A percentile compares a stretch with the other conserved stretches of the same genome.
Evolutionary conservation across 2,888 invertebrate genomes (phyloP).

Genomic region (Drosophila subsilvestris): DNA sequence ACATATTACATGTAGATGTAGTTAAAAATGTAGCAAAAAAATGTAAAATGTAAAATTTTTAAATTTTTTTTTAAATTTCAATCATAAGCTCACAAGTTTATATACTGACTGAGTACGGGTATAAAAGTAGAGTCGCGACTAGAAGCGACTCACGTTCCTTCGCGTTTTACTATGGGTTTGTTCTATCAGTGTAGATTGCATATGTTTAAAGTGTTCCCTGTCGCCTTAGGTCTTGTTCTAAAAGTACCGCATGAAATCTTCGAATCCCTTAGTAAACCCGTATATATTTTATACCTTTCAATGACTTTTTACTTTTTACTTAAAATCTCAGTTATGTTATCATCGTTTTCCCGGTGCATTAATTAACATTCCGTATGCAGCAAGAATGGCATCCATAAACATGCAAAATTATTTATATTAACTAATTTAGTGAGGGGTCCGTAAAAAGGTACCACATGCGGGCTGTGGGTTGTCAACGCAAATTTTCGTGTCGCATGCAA

Average conservation of each 20-base stretch:
- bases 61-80: too few species aligned
- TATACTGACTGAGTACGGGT: too few species aligned
- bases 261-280: neutral
- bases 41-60: too few species aligned
- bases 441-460: conserved; percentile 5
- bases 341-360: conserved; percentile 1
- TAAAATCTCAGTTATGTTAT: neutral
- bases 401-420: conserved; percentile 67
- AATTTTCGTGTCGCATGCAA: conserved; percentile 69
- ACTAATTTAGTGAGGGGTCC: conserved; percentile 51
- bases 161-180: too few species aligned
- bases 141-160: too few species aligned
- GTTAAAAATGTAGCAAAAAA: too few species aligned
- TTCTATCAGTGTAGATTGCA: too few species aligned
- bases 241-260: neutral
- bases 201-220: too few species aligned
- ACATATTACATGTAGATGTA: too few species aligned
- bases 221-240: too few species aligned
- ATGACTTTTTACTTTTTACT: neutral
- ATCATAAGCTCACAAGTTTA: too few species aligned
- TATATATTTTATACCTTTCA: neutral
- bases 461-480: conserved; percentile 68
- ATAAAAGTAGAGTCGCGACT: too few species aligned
- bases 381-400: conserved; percentile 17
- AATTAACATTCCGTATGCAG: conserved; percentile 23